Conservation (phyloP, 92 coral and sea anemone species). For the Porites lobata region DNA sequence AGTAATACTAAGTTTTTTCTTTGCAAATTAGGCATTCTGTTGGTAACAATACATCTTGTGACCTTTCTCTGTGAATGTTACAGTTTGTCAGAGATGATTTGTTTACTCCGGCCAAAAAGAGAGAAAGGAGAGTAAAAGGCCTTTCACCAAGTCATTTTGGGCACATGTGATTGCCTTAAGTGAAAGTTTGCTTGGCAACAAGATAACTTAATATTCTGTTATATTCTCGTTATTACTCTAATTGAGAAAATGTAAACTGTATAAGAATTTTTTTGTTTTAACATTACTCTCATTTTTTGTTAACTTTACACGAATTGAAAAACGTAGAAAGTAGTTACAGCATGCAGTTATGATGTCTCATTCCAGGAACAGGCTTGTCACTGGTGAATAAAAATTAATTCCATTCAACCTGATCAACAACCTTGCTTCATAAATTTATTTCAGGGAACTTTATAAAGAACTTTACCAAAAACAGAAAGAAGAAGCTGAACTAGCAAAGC, state of each 20-base stretch:
- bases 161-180: constrained; percentile 8
- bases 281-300: too few relatives aligned
- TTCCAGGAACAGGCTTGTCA: too few relatives aligned
- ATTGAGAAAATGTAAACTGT: too few relatives aligned
- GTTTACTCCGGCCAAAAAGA: constrained; percentile 77
- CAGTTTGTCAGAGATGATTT: constrained; percentile 49
- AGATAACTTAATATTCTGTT: neutral
- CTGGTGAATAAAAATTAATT: too few relatives aligned
- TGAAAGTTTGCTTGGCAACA: constrained; percentile 48
- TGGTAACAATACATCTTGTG: neutral
- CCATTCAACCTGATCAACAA: too few relatives aligned
- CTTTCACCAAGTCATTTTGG: constrained; percentile 37
- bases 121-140: constrained; percentile 77
- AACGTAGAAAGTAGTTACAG: too few relatives aligned
- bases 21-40: neutral
- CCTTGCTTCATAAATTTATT: neutral
- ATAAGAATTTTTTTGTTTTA: too few relatives aligned
- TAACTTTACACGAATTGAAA: too few relatives aligned
- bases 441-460: constrained; percentile 91
- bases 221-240: too few relatives aligned
- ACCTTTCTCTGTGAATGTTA: constrained; percentile 76
- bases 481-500: constrained; percentile 90
- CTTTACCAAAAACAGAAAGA: constrained; percentile 85
- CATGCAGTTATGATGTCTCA: too few relatives aligned
- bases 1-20: too few relatives aligned